These are phyloP conservation scores for Dipodomys stephensi DNA, from an alignment of 2,113 vertebrate species.

Conservation along the genomic window DNA sequence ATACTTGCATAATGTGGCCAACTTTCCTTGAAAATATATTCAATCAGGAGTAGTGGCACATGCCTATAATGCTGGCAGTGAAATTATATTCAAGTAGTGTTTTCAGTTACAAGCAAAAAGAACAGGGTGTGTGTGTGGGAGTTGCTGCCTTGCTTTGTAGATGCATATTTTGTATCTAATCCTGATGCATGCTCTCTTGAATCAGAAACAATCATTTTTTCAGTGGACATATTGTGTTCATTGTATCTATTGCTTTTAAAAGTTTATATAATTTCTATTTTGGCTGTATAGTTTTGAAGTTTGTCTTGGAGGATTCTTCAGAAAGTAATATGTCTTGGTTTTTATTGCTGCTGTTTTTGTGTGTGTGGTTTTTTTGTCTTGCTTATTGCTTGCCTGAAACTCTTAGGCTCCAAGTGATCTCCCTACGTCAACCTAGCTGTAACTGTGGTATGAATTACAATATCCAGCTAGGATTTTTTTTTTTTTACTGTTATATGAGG, in stretches of 20 bases:
- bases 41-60: too few relatives aligned
- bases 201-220: slow-evolving; percentile 57
- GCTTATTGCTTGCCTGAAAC: not conserved
- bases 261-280: slow-evolving; percentile 55
- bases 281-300: slow-evolving; percentile 66
- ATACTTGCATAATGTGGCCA: slow-evolving; percentile 54
- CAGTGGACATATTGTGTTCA: slow-evolving; percentile 52
- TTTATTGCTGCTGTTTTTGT: slow-evolving; percentile 40
- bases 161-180: slow-evolving; percentile 43
- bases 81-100: slow-evolving; percentile 29
- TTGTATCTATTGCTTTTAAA: slow-evolving; percentile 67
- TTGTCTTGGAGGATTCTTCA: slow-evolving; percentile 68
- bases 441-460: not conserved
- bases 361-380: not conserved
- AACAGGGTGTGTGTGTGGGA: too few relatives aligned
- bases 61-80: too few relatives aligned
- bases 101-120: slow-evolving; percentile 1
- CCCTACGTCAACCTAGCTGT: not conserved
- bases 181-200: slow-evolving; percentile 29
- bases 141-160: not conserved
- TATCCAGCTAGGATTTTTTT: not conserved
- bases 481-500: too few relatives aligned
- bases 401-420: not conserved
- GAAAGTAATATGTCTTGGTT: slow-evolving; percentile 60
- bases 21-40: slow-evolving; percentile 27